Percentiles rank a stretch among this genome's conserved stretches.
phyloP scores from a whole-genome alignment of 2,113 vertebrate genomes.

The Xiphophorus hellerii region DNA sequence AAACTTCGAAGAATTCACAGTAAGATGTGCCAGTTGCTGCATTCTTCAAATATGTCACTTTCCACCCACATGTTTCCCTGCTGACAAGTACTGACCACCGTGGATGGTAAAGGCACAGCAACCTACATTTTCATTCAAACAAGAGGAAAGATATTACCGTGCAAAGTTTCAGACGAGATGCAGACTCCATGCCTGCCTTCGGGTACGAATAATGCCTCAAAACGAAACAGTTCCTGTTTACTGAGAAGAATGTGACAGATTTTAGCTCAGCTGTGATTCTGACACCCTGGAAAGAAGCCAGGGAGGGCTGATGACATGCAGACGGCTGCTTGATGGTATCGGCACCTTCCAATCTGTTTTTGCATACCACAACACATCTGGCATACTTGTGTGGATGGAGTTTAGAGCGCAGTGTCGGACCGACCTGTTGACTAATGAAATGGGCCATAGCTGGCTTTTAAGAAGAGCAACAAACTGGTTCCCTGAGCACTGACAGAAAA shows the following conservation, averaged over 20 bases:
- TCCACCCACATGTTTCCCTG: conserved; percentile 52
- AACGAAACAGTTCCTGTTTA: conserved; percentile 50
- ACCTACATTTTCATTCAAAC: conserved; percentile 13
- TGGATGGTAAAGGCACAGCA: conserved; percentile 28
- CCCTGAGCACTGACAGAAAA: conserved; percentile 2
- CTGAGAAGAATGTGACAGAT: conserved; percentile 53
- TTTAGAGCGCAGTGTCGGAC: conserved; percentile 48
- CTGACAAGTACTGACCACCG: conserved; percentile 4
- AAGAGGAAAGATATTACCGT: conserved; percentile 4
- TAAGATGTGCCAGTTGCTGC: conserved; percentile 58
- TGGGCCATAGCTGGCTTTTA: conserved; percentile 43
- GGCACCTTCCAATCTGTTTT: conserved; percentile 55
- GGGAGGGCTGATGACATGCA: conserved; percentile 67
- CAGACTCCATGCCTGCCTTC: conserved; percentile 36
- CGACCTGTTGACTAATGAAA: conserved; percentile 51
- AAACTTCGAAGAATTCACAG: conserved; percentile 64
- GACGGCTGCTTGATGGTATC: conserved; percentile 67
- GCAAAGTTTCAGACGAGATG: conserved; percentile 39
- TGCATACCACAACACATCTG: conserved; percentile 65
- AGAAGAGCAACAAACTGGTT: conserved; percentile 36
- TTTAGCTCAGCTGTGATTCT: conserved; percentile 58
- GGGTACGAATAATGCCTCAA: conserved; percentile 37
- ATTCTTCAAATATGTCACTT: conserved; percentile 68
- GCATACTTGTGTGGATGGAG: conserved; percentile 58
- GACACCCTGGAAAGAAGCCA: conserved; percentile 61